Base-by-base conservation (phyloP, 2,888 invertebrate species). In the Brachyopa scutellaris region DNA sequence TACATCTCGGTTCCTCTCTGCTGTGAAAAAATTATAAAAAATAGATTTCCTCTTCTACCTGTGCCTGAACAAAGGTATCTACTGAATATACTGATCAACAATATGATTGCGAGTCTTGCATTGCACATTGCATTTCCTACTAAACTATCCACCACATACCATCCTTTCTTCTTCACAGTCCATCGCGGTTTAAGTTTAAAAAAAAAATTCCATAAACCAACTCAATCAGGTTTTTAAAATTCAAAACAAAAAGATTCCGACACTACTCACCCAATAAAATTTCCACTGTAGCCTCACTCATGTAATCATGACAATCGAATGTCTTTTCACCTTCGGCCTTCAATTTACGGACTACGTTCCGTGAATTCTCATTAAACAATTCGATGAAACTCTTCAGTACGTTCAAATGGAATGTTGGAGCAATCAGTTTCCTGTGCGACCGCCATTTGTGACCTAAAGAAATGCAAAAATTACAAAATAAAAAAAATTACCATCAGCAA, bases 401-500 rank as follows among this genome's bases (percentile, higher is more conserved):
- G 90, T 96, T 96, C 90, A 96, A 92, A 88, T 96, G 96, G 94
- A 96, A 96, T 84, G 96, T 96, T 47, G 96, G 96, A 7, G 96
- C 96, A 85, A 96, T 96, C 85, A 96, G 91, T 91, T 96, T 96
- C 86, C 96, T 93, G 89, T 96, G 96, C 15, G 95, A 93, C 57
- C 95, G 93, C 96, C 96, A 96, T 93, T 95, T 96, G 86, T 94
- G 94, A 87, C 95, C 95, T 95, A 86, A 45, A 62, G 13, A 38
- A 42, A 59, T 21, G n/a, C 21, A 70, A 53, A 47, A 49, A 51
- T 26, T 26, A 26, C 3, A 38, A 59, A n/a, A n/a, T n/a, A 36
- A 64, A 45, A 8, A 13, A 45, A 17, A 23, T 21, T n/a, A 38
- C 9, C 1, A 40, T 62, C 13, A 49, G 21, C 8, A 62, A 47